Percentiles rank a stretch among this genome's conserved stretches.
These are phyloP conservation scores for Trissonchulus latispiculum DNA, from an alignment of 2,888 invertebrate genomes.

Conservation along the genomic window DNA sequence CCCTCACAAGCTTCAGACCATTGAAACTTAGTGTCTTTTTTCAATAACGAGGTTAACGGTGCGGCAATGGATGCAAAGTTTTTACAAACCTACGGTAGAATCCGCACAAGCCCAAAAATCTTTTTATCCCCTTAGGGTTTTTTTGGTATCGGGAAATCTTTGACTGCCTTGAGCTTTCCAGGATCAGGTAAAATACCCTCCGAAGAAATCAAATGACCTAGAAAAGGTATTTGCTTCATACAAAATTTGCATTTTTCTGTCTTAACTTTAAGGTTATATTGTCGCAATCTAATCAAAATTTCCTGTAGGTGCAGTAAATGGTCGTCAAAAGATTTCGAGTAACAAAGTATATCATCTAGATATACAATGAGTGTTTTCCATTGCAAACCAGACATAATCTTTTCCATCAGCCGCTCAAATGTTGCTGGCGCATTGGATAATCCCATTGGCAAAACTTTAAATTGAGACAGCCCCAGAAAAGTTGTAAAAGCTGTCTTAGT, in stretches of 20 bases:
- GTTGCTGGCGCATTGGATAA: constrained; percentile 9
- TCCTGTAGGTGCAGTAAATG: constrained; percentile 21
- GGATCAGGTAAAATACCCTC: constrained; percentile 22
- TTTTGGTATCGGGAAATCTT: constrained; percentile 24
- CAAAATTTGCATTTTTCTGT: constrained; percentile 25
- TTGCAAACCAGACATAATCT: constrained; percentile 4
- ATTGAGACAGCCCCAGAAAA: neutral
- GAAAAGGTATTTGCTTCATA: constrained; percentile 9
- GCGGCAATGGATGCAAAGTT: constrained; percentile 26
- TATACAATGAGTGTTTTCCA: neutral
- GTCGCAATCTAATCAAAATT: constrained; percentile 24
- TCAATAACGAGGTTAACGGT: constrained; percentile 27
- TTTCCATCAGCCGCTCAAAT: constrained; percentile 20
- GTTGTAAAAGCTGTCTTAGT: constrained; percentile 9
- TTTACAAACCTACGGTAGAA: constrained; percentile 26
- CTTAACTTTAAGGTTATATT: constrained; percentile 25
- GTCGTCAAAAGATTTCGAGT: constrained; percentile 21
- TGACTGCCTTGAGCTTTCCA: constrained; percentile 24
- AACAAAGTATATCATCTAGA: constrained; percentile 28
- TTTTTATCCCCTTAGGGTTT: constrained; percentile 24
- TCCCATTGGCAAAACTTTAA: constrained; percentile 4
- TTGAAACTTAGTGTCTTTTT: constrained; percentile 25
- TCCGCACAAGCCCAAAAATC: constrained; percentile 28
- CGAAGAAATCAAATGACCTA: constrained; percentile 25
- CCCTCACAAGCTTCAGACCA: constrained; percentile 23